phyloP scores from a whole-genome alignment of 1,140 invertebrate species.

The Polypedilum pembai region DNA sequence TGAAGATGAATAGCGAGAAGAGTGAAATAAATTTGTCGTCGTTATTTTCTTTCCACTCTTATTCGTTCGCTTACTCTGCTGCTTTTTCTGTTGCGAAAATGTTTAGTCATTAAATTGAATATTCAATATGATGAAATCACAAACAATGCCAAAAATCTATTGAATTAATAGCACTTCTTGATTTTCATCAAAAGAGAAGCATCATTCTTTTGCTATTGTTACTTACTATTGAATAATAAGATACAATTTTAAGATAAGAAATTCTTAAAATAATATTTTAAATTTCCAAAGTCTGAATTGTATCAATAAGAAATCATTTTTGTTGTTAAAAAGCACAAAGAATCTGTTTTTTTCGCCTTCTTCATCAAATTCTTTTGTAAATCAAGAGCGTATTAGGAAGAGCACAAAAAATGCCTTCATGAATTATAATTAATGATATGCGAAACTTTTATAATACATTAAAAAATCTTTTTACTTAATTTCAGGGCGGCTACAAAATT shows the following conservation, averaged over 20 bases:
- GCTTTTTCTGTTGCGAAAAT: neutral
- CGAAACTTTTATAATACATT: slow-evolving; percentile 11
- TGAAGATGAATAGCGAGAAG: neutral
- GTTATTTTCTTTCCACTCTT: neutral
- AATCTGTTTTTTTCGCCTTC: neutral
- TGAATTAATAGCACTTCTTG: slow-evolving; percentile 18
- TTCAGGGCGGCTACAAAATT: slow-evolving; percentile 78
- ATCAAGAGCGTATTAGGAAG: neutral
- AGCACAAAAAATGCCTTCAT: neutral
- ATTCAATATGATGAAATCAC: neutral
- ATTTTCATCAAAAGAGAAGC: neutral
- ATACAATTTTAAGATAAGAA: no score
- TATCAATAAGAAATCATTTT: no score
- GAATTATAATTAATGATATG: slow-evolving; percentile 16
- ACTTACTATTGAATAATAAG: neutral
- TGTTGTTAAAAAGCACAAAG: no score
- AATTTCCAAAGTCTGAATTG: no score
- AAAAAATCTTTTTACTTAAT: slow-evolving; percentile 35
- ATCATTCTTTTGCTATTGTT: neutral
- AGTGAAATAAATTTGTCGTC: neutral
- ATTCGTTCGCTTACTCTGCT: neutral
- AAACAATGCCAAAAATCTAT: neutral
- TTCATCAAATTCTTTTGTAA: neutral
- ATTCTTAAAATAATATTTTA: no score
- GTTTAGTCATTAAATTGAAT: slow-evolving; percentile 1